Evolutionary conservation across 2,113 vertebrate species (phyloP).

Genomic region (Podocnemis expansa): DNA sequence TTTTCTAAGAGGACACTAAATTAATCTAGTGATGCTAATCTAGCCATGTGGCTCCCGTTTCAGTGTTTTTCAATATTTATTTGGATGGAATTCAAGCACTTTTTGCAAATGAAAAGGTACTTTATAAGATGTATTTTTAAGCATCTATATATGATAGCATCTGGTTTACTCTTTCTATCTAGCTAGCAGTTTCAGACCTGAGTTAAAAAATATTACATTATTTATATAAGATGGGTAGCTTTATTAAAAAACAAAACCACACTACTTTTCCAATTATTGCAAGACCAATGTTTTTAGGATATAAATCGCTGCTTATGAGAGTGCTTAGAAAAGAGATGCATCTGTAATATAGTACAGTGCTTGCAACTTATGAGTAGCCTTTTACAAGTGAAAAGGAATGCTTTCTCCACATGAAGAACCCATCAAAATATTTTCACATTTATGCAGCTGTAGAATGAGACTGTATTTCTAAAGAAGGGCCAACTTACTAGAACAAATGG

Average conservation of each 20-base stretch:
- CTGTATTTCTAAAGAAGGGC: background rate
- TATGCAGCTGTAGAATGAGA: background rate
- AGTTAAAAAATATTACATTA: background rate
- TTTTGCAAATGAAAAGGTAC: background rate
- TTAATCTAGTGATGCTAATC: too few relatives aligned
- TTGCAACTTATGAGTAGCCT: background rate
- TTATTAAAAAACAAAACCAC: too few relatives aligned
- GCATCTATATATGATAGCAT: background rate
- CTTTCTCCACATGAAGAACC: background rate
- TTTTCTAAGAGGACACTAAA: accelerated
- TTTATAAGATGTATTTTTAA: background rate
- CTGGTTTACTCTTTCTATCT: background rate
- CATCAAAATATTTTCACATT: background rate
- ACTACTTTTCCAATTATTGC: background rate
- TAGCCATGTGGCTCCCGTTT: too few relatives aligned
- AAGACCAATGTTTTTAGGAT: background rate
- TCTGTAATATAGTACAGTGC: background rate
- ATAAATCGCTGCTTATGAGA: background rate
- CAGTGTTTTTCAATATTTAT: background rate
- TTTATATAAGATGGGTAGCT: background rate
- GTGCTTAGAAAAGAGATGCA: background rate
- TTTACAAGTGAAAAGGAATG: background rate
- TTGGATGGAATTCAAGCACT: background rate
- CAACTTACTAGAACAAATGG: background rate
- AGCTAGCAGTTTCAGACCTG: background rate